Conservation (phyloP, 1,140 invertebrate genomes). For the Parapsyche elsis region DNA sequence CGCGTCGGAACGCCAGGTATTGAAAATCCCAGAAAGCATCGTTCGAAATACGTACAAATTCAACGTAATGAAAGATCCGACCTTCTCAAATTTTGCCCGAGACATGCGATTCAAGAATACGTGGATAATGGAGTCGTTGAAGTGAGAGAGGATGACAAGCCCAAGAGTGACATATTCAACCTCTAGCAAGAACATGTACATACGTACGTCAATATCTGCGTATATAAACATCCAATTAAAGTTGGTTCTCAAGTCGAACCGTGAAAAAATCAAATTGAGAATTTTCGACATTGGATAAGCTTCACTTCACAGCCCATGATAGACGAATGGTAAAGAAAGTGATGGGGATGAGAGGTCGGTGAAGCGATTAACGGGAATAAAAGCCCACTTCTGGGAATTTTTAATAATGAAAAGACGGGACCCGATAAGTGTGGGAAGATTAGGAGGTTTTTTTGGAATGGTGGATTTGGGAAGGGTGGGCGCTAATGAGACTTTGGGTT, state of each 20-base stretch:
- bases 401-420: neutral
- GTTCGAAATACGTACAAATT: too few species aligned
- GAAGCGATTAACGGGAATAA: constrained; percentile 19
- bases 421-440: constrained; percentile 8
- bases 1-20: neutral
- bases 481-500: constrained; percentile 13
- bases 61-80: too few species aligned
- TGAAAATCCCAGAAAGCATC: too few species aligned
- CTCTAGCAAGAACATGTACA: too few species aligned
- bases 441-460: neutral
- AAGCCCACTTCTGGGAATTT: neutral
- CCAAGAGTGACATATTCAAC: too few species aligned
- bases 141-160: too few species aligned
- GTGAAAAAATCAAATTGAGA: neutral
- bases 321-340: neutral
- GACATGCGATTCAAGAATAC: too few species aligned
- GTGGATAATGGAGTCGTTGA: too few species aligned
- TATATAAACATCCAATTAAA: too few species aligned
- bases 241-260: too few species aligned
- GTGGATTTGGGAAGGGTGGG: neutral
- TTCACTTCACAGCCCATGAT: neutral
- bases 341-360: neutral
- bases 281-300: neutral
- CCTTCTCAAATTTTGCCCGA: too few species aligned
- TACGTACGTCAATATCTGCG: too few species aligned